Conservation (phyloP, 2,797 vertebrate species). For the Champsocephalus gunnari region DNA sequence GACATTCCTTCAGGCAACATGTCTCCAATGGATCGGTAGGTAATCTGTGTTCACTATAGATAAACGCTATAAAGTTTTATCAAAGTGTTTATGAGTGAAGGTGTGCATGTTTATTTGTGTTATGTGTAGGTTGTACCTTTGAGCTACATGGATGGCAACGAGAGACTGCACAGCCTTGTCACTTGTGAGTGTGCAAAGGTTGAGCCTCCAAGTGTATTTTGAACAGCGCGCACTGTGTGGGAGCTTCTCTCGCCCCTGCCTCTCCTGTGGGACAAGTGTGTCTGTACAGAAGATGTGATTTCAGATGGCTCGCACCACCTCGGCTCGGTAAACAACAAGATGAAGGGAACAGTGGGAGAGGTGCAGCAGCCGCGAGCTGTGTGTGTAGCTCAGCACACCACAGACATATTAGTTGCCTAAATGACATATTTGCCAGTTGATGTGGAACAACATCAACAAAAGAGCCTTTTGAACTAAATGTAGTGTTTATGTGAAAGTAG, state of each 20-base stretch:
- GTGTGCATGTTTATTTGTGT: not conserved
- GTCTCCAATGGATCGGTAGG: conserved; percentile 1
- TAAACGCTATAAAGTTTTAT: not conserved
- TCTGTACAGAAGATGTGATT: conserved; percentile 19
- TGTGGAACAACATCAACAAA: conserved; percentile 58
- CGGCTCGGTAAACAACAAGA: conserved; percentile 55
- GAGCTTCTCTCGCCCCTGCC: conserved; percentile 29
- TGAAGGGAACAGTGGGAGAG: conserved; percentile 53
- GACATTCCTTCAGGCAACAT: conserved; percentile 19
- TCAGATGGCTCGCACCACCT: conserved; percentile 38
- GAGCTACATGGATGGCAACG: not conserved
- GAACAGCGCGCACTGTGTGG: conserved; percentile 14
- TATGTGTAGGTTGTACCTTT: not conserved
- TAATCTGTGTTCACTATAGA: not conserved
- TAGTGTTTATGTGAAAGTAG: conserved; percentile 51
- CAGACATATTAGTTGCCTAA: conserved; percentile 57
- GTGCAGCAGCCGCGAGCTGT: conserved; percentile 42
- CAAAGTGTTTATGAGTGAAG: too few relatives aligned
- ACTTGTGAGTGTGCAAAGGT: conserved; percentile 1
- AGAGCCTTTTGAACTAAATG: conserved; percentile 61
- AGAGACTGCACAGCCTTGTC: not conserved
- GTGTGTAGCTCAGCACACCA: conserved; percentile 47
- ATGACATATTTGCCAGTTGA: conserved; percentile 67
- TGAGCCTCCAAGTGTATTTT: conserved; percentile 19
- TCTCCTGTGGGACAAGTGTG: conserved; percentile 24